These are phyloP conservation scores for Deroptyus accipitrinus DNA, from an alignment of 2,113 vertebrate species.

Conservation along the genomic window DNA sequence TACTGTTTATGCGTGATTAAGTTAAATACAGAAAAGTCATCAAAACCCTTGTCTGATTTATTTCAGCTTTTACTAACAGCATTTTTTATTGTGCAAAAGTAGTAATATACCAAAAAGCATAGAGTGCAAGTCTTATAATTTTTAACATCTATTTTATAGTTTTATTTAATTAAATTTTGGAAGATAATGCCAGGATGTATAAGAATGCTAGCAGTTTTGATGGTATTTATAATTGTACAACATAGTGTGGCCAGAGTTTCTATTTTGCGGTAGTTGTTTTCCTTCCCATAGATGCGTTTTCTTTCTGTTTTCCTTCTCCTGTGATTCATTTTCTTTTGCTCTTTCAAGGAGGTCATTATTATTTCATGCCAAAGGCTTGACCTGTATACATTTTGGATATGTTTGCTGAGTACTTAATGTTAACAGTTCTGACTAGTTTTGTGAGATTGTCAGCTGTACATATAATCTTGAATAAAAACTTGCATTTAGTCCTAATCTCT, in stretches of 20 bases:
- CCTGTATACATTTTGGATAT: not conserved
- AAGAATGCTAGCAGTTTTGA: not conserved
- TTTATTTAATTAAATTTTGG: not conserved
- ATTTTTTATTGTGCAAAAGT: not conserved
- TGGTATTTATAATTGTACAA: not conserved
- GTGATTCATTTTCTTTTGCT: not conserved
- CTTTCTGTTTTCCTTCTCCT: not conserved
- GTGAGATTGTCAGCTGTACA: not conserved
- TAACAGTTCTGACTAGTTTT: not conserved
- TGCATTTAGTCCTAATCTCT: not conserved
- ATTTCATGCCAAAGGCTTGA: not conserved
- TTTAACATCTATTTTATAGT: not conserved
- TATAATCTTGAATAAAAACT: not conserved
- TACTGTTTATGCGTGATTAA: not conserved
- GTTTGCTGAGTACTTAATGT: not conserved
- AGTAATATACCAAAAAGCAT: not conserved
- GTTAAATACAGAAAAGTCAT: not conserved
- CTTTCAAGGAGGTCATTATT: not conserved
- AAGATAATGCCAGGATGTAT: not conserved
- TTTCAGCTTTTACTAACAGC: not conserved
- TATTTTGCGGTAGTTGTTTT: not conserved
- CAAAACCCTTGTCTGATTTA: not conserved
- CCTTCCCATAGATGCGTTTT: not conserved
- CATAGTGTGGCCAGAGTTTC: not conserved
- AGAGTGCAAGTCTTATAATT: rapidly evolving